These are phyloP conservation scores for Zaprionus africanus DNA, from an alignment of 1,140 invertebrate genomes.

Conservation along the genomic window DNA sequence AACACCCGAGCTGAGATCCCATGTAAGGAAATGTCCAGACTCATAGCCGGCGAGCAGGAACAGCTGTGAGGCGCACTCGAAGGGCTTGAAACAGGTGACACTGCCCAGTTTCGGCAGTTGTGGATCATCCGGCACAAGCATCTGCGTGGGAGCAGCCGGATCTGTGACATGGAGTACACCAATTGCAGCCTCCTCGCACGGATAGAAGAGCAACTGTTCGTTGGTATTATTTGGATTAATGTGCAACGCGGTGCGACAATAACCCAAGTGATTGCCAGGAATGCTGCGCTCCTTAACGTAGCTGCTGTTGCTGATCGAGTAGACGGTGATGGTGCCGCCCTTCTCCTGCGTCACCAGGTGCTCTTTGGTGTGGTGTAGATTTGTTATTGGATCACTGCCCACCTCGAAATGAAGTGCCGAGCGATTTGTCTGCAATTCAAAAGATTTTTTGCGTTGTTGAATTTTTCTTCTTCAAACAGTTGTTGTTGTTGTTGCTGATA, in stretches of 20 bases:
- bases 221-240: slow-evolving; percentile 84
- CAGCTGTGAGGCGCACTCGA: slow-evolving; percentile 85
- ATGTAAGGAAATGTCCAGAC: slow-evolving; percentile 88
- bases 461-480: neutral
- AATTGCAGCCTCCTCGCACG: slow-evolving; percentile 87
- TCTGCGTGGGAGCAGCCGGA: slow-evolving; percentile 85
- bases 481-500: slow-evolving; percentile 21
- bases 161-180: slow-evolving; percentile 87
- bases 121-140: slow-evolving; percentile 80
- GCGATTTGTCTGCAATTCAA: slow-evolving; percentile 71
- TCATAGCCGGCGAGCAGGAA: slow-evolving; percentile 88
- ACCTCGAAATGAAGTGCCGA: slow-evolving; percentile 73
- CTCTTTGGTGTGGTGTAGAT: slow-evolving; percentile 74
- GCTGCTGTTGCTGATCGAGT: slow-evolving; percentile 86
- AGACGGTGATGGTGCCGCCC: slow-evolving; percentile 88
- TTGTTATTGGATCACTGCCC: slow-evolving; percentile 72
- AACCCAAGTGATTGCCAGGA: slow-evolving; percentile 87
- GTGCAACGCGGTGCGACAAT: slow-evolving; percentile 87
- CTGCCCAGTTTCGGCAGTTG: slow-evolving; percentile 86
- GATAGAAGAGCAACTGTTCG: slow-evolving; percentile 88
- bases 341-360: slow-evolving; percentile 89
- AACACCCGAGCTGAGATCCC: slow-evolving; percentile 87
- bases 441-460: neutral
- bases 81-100: slow-evolving; percentile 87
- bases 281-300: slow-evolving; percentile 86